These are phyloP conservation scores for Lasioglossum zephyrum DNA, from an alignment of 2,888 invertebrate genomes.

Conservation along the genomic window DNA sequence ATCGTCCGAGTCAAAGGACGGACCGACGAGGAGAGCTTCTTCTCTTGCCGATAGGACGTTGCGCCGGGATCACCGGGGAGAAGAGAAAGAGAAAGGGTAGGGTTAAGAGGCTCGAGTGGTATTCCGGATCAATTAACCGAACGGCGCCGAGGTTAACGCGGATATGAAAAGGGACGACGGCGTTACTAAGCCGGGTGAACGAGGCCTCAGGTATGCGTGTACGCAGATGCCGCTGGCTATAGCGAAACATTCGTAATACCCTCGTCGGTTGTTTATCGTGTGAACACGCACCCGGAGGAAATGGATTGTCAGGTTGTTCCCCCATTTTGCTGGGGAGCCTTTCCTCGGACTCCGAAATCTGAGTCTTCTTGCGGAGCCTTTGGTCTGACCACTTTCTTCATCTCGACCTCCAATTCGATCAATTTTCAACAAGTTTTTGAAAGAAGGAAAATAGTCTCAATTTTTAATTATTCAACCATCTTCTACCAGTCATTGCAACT, in stretches of 20 bases:
- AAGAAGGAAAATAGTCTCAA: no score
- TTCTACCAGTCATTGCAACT: no score
- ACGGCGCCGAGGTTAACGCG: conserved; percentile 75
- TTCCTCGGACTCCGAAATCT: not conserved
- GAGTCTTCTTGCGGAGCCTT: no score
- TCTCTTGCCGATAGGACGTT: conserved; percentile 45
- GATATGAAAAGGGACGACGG: conserved; percentile 75
- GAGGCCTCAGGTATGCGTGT: conserved; percentile 69
- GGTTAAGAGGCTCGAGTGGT: conserved; percentile 69
- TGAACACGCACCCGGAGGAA: conserved; percentile 54
- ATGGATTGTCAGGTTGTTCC: conserved; percentile 48
- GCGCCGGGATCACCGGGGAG: conserved; percentile 18
- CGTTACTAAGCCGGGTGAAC: conserved; percentile 69
- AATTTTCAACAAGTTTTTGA: no score
- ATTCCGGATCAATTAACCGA: conserved; percentile 76
- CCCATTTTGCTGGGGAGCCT: not conserved
- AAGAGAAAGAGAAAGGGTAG: conserved; percentile 31
- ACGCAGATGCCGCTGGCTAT: conserved; percentile 52
- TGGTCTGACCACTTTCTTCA: no score
- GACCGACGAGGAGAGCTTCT: conserved; percentile 66
- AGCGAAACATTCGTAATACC: conserved; percentile 57
- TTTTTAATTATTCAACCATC: no score
- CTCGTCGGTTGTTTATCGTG: conserved; percentile 64
- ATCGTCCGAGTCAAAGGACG: conserved; percentile 69
- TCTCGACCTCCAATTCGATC: no score